Conservation (phyloP, 2,797 vertebrate species). For the Atherinosoma microstoma region DNA sequence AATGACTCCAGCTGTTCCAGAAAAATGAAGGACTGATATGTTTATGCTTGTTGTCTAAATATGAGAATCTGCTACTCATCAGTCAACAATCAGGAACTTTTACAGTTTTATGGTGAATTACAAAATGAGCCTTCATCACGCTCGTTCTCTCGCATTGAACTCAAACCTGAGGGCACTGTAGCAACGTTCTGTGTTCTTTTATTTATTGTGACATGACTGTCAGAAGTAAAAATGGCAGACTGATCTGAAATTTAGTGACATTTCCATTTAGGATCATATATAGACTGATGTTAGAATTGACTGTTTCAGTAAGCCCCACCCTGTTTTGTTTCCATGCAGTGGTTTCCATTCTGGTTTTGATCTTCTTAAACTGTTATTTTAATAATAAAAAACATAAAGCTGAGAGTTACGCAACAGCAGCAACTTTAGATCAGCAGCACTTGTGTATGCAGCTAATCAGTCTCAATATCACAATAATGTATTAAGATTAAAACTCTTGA, state of each 20-base stretch:
- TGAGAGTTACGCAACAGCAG: not conserved
- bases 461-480: not conserved
- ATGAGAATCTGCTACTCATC: too few relatives aligned
- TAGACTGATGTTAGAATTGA: not conserved
- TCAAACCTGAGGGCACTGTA: not conserved
- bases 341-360: constrained; percentile 8
- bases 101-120: not conserved
- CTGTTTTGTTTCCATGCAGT: constrained; percentile 1
- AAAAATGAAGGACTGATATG: not conserved
- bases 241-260: constrained; percentile 6
- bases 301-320: not conserved
- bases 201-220: constrained; percentile 8
- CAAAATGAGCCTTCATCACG: not conserved
- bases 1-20: not conserved
- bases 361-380: not conserved
- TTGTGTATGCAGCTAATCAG: not conserved
- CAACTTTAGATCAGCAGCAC: not conserved
- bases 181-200: not conserved
- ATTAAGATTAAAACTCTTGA: not conserved
- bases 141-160: not conserved
- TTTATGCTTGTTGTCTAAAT: not conserved
- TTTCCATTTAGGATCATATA: not conserved
- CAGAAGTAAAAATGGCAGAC: not conserved
- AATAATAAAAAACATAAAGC: not conserved
- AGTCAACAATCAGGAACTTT: not conserved